Evolutionary conservation across 2,113 vertebrate species (phyloP), one percentile per base, ranked within the genome.

Genomic region (Eulemur macaco): DNA sequence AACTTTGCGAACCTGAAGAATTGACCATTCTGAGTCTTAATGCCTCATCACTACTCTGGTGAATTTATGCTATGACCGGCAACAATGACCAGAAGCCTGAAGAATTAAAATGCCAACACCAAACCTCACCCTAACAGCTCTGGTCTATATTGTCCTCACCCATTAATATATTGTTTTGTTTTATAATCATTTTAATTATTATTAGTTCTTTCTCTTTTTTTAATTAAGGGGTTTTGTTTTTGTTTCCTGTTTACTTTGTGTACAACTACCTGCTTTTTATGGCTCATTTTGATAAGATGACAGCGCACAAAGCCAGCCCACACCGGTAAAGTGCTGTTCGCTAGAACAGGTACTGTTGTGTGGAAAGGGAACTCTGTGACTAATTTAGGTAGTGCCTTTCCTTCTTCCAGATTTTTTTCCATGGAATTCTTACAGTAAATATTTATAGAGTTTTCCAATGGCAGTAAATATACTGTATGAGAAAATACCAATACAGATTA

Each of bases 151-250:
- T 18, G 1, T 18, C 18, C 52, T 54, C 17, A 18, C 52, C 52
- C 17, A 54, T 54, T 54, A 54, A 54, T 54, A 54, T 18, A 54
- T 18, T 98, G 84, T 94, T 96, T 98, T 98, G 97, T 98, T 98
- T 98, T 98, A 98, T 98, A 99, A 99, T 99, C 99, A 99, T 99
- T 99, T 98, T 99, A 99, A 99, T 99, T 99, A 98, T 98, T 98
- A 94, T 98, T 99, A 98, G 98, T 93, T 97, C 97, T 69, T 98
- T 54, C 93, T 97, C 96, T 97, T 98, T 97, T 54, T 54, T 54
- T 54, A 54, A 97, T 66, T 89, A 97, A 97, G 94, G 96, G 78
- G 60, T 6, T 37, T 92, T 97, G 76, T 91, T 98, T 98, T 98
- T 98, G 94, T 94, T 94, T 96, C 56, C 56, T 73, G 58, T 87